Percentiles rank a stretch among this genome's conserved stretches.
Conservation (phyloP, 2,888 invertebrate genomes). For the Ectemnius cavifrons region DNA sequence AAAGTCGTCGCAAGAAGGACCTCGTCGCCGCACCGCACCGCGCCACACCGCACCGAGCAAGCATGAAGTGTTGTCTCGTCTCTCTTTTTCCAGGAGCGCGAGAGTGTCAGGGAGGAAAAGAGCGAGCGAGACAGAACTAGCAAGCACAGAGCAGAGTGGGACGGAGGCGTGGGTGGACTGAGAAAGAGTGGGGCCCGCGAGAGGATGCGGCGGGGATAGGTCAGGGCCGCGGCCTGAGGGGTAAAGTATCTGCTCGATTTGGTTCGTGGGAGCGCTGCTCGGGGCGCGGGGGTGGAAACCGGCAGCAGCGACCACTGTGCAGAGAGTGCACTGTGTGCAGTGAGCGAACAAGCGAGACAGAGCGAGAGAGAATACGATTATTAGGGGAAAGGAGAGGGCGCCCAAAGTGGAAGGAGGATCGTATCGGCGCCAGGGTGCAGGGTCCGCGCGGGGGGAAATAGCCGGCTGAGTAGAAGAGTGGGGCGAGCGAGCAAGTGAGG, state of each 20-base stretch:
- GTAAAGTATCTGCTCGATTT: background rate
- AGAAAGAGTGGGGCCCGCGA: constrained; percentile 57
- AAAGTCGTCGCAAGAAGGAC: constrained; percentile 24
- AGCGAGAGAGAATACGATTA: constrained; percentile 7
- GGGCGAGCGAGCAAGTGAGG: background rate
- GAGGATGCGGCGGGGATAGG: constrained; percentile 63
- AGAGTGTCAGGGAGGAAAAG: too few relatives aligned
- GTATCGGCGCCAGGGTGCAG: background rate
- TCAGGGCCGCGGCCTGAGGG: constrained; percentile 63
- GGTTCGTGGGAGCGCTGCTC: constrained; percentile 20
- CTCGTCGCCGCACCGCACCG: constrained; percentile 22
- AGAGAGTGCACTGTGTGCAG: constrained; percentile 4
- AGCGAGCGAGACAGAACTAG: background rate
- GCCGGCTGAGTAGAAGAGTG: background rate
- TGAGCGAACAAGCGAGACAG: constrained; percentile 7
- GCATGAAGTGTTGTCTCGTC: too few relatives aligned
- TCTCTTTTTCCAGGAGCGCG: background rate
- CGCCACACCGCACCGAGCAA: too few relatives aligned
- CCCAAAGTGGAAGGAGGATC: too few relatives aligned
- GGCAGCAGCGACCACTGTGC: constrained; percentile 4
- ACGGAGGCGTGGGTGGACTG: constrained; percentile 77
- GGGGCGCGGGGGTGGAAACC: constrained; percentile 59
- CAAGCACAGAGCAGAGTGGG: constrained; percentile 62
- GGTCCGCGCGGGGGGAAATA: constrained; percentile 3
- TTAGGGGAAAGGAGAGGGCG: too few relatives aligned